phyloP scores from a whole-genome alignment of 2,888 invertebrate species.

The Caenorhabditis sinica region DNA sequence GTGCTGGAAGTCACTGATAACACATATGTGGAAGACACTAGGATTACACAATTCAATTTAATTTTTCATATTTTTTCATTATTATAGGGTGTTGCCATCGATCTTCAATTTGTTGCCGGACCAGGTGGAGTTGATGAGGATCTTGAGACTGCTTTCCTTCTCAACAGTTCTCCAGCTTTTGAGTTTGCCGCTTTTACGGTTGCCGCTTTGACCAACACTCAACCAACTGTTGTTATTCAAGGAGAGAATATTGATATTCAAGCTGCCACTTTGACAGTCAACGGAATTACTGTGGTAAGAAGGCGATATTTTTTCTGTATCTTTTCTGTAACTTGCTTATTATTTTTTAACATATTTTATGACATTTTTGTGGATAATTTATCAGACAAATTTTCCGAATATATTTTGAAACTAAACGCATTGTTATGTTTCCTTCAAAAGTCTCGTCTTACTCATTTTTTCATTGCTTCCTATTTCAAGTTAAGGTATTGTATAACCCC shows the following conservation, averaged over 20 bases:
- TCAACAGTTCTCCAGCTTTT: slow-evolving; percentile 79
- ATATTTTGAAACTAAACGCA: too few species aligned
- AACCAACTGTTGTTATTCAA: slow-evolving; percentile 54
- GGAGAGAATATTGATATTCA: slow-evolving; percentile 63
- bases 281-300: slow-evolving; percentile 64
- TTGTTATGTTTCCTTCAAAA: too few species aligned
- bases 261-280: slow-evolving; percentile 54
- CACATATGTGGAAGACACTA: neutral
- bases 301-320: neutral
- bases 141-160: slow-evolving; percentile 74
- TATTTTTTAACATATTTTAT: neutral
- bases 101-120: slow-evolving; percentile 71
- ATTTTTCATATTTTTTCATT: neutral
- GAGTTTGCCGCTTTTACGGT: slow-evolving; percentile 80
- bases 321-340: neutral
- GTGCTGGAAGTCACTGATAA: slow-evolving; percentile 52
- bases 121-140: slow-evolving; percentile 50
- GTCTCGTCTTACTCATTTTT: too few species aligned
- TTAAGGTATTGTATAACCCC: too few species aligned
- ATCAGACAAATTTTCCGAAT: too few species aligned
- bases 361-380: too few species aligned
- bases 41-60: slow-evolving; percentile 44
- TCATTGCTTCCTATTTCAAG: too few species aligned
- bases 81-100: slow-evolving; percentile 69
- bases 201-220: slow-evolving; percentile 73